Percentiles rank a stretch among this genome's conserved stretches.
These are phyloP conservation scores for Drosophila melanica DNA, from an alignment of 1,140 invertebrate species.

Conservation along the genomic window DNA sequence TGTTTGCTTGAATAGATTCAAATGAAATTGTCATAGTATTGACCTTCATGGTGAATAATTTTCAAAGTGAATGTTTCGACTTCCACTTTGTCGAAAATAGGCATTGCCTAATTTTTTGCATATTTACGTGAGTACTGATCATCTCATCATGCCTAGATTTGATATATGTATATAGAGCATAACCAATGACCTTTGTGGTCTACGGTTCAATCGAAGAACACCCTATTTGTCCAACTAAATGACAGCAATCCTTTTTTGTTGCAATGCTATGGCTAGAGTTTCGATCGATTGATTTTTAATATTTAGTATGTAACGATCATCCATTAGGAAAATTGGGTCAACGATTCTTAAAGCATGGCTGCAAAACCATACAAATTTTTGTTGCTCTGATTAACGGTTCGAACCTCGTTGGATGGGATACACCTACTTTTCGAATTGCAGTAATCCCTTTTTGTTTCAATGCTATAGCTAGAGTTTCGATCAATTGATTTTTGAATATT, in stretches of 20 bases:
- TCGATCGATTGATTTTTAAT: neutral
- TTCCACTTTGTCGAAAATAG: conserved; percentile 19
- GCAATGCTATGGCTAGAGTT: neutral
- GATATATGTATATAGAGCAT: conserved; percentile 37
- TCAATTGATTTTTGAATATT: neutral
- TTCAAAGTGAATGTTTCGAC: conserved; percentile 53
- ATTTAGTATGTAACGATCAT: neutral
- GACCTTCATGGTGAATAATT: conserved; percentile 55
- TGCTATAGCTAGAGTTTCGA: neutral
- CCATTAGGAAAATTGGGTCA: neutral
- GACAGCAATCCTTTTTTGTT: conserved; percentile 1
- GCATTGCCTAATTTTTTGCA: conserved; percentile 34
- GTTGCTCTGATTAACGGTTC: no score
- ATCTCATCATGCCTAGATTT: conserved; percentile 9
- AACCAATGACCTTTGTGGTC: conserved; percentile 43
- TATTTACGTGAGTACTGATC: conserved; percentile 19
- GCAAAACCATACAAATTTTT: no score
- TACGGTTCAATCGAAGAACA: conserved; percentile 7
- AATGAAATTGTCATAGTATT: conserved; percentile 37
- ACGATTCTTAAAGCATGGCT: neutral
- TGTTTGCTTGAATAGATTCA: conserved; percentile 20
- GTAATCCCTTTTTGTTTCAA: conserved; percentile 5
- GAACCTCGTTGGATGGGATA: no score
- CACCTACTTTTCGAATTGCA: no score
- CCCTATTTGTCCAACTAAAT: conserved; percentile 1